Percentiles rank a stretch among this genome's conserved stretches.
Conservation (phyloP, 2,113 vertebrate species). For the Macrotus californicus region DNA sequence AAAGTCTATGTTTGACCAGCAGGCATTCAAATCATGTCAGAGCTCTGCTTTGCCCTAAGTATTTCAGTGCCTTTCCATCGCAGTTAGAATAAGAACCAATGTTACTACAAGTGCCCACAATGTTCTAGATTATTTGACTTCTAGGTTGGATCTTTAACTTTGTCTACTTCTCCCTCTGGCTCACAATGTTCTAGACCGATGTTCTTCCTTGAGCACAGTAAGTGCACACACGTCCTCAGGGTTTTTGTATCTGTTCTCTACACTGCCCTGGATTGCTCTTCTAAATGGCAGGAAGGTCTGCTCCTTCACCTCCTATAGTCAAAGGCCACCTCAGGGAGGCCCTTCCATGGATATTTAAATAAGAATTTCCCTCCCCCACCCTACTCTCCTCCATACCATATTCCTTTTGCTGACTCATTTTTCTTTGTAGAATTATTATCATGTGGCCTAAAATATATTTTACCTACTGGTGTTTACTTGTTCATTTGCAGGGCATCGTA, state of each 20-base stretch:
- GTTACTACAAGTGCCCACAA: not conserved
- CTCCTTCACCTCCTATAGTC: not conserved
- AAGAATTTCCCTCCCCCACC: accelerated
- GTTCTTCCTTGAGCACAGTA: not conserved
- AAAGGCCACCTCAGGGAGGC: not conserved
- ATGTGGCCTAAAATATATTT: not conserved
- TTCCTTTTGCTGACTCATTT: not conserved
- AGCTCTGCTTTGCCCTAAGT: not conserved
- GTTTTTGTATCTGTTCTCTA: not conserved
- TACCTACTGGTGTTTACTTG: not conserved
- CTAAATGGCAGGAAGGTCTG: not conserved
- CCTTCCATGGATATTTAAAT: not conserved
- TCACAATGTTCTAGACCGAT: not conserved
- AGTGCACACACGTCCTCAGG: no score
- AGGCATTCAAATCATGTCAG: not conserved
- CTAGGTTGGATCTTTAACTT: not conserved
- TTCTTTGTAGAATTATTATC: not conserved
- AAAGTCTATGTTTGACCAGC: not conserved
- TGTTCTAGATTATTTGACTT: not conserved
- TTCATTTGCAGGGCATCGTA: not conserved
- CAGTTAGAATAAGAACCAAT: not conserved
- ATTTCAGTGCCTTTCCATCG: not conserved
- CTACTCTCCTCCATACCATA: not conserved
- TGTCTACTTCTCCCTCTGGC: not conserved
- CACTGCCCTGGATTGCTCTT: not conserved